Evolutionary conservation across 2,113 vertebrate species (phyloP), one percentile per base, ranked within the genome.

Genomic region (Tragelaphus scriptus): DNA sequence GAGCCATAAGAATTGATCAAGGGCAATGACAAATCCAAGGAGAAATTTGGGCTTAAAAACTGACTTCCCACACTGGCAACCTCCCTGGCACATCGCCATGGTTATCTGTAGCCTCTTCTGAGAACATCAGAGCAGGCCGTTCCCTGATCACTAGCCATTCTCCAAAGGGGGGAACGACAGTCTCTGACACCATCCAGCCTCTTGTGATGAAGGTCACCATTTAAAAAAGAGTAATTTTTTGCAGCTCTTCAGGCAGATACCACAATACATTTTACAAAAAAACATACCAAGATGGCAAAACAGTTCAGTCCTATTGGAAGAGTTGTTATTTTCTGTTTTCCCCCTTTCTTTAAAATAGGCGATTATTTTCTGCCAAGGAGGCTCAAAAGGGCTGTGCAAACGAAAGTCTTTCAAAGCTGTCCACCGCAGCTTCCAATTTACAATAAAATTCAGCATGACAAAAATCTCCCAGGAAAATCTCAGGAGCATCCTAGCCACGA

Each of bases 341-440:
- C 61, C 47, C 68, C 59, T 44, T 97, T 97, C 95, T 97, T 91
- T 98, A 87, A 96, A 98, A 98, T 32, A 86, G 93, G 97, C 51
- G 44, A 97, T 96, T 96, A 98, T 98, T 98, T 98, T 92, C 97
- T 98, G 98, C 98, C 96, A 98, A 97, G 97, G 94, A 40, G 92
- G 97, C 97, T 99, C 96, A 94, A 95, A 98, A 98, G 97, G 97
- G 91, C 98, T 98, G 88, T 94, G 98, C 97, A 98, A 98, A 98
- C 97, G 95, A 95, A 98, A 98, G 98, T 98, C 98, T 98, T 98
- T 97, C 98, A 98, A 97, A 99, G 97, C 98, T 97, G 92, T 97
- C 98, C 97, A 98, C 97, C 32, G 79, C 96, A 97, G 97, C 96
- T 98, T 98, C 94, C 95, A 91, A 98, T 98, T 98, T 96, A 98